These are phyloP conservation scores for Recurvirostra avosetta DNA, from an alignment of 2,113 vertebrate species.

Conservation along the genomic window DNA sequence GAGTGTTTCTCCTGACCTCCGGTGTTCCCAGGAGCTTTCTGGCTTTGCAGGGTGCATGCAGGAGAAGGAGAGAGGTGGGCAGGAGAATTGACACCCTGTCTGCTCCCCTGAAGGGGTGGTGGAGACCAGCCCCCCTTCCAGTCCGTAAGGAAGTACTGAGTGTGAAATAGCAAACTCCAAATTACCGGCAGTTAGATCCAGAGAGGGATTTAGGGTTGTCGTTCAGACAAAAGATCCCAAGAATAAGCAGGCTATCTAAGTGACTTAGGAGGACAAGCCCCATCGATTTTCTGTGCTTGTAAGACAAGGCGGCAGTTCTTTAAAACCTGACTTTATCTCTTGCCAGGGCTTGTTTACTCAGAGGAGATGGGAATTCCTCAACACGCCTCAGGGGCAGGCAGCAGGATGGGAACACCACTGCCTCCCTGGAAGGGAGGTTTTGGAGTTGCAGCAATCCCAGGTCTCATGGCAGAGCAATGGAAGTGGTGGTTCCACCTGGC, in stretches of 20 bases:
- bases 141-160: not conserved
- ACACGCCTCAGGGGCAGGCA: not conserved
- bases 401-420: not conserved
- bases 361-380: not conserved
- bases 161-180: not conserved
- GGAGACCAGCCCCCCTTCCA: not conserved
- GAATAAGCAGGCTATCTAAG: not conserved
- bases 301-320: not conserved
- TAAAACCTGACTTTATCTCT: not conserved
- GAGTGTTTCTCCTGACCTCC: not conserved
- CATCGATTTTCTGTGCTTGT: not conserved
- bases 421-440: not conserved
- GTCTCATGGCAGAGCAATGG: not conserved
- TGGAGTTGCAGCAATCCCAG: not conserved
- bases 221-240: not conserved
- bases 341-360: not conserved
- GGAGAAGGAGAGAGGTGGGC: not conserved
- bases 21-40: rapidly evolving
- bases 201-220: not conserved
- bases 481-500: not conserved
- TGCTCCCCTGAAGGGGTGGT: not conserved
- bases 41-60: not conserved
- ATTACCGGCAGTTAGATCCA: not conserved
- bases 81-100: not conserved
- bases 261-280: not conserved